Base-by-base conservation (phyloP, 2,797 vertebrate genomes). In the Limosa lapponica region DNA sequence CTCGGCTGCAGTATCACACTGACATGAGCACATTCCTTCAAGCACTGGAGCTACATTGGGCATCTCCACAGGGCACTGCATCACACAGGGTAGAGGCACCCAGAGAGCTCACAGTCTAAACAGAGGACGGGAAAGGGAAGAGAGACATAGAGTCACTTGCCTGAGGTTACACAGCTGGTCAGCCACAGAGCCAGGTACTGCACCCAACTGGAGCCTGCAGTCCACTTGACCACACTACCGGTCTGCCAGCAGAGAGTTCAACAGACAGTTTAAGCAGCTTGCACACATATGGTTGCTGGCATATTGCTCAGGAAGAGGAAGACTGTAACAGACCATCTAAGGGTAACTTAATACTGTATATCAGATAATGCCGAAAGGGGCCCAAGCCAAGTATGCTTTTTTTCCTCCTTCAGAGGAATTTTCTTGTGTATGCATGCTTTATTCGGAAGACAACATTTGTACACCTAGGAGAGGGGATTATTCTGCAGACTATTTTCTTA, bases 321-420 rank as follows among this genome's bases (percentile, higher is more conserved):
- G 57, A 94, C 82, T 94, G 49, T 39, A 87, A 88, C 85, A 96
- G 92, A 89, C 82, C 46, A 95, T 92, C 85, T 90, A 75, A 96
- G 91, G 81, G 90, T 81, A 96, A 87, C 71, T 88, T 79, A 77
- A 86, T 55, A 89, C 62, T 79, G 41, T 69, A 64, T 39, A 70
- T 83, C 69, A 91, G 88, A 92, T 83, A 84, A 87, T 71, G 72
- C 34, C 3, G 28, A 89, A 64, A 48, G 59, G 15, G 59, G 55
- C 52, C 24, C 44, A 37, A 90, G 89, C 55, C 92, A 93, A 93
- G 54, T 27, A 59, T 44, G 74, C 9, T 75, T 82, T 87, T 58
- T n/a, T 55, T 2, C 32, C 24, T 48, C 37, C 65, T 84, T 89
- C 81, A 65, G 0, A 46, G 72, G 72, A 82, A 94, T 92, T 93